These are phyloP conservation scores for Hippocampus guttulatus DNA, from an alignment of 2,113 vertebrate species.

Conservation along the genomic window DNA sequence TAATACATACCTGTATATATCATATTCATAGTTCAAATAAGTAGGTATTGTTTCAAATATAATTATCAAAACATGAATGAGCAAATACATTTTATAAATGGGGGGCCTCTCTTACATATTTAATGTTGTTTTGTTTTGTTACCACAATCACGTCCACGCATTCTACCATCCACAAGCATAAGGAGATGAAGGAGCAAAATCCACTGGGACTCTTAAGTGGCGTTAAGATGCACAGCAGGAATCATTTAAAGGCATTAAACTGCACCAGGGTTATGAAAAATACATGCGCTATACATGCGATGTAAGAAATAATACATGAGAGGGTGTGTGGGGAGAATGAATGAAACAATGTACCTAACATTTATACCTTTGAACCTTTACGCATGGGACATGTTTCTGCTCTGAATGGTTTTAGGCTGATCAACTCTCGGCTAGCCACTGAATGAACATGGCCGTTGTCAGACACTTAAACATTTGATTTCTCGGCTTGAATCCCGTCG, in stretches of 20 bases:
- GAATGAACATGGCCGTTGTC: neutral
- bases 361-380: neutral
- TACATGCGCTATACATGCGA: constrained; percentile 20
- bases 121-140: neutral
- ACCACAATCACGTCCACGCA: neutral
- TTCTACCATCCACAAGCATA: constrained; percentile 15
- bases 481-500: neutral
- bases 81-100: neutral
- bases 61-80: too few species aligned
- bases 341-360: constrained; percentile 10
- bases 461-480: neutral
- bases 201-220: constrained; percentile 30
- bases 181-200: constrained; percentile 19
- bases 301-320: constrained; percentile 38
- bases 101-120: neutral
- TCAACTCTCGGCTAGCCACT: neutral
- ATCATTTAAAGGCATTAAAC: constrained; percentile 36
- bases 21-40: neutral
- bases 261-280: constrained; percentile 37
- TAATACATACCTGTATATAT: too few species aligned
- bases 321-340: constrained; percentile 3
- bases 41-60: neutral
- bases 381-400: neutral
- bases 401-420: neutral
- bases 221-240: constrained; percentile 20